Evolutionary conservation across 64 coral and sea anemone genomes (phyloP).

Genomic region (Pocillopora verrucosa): DNA sequence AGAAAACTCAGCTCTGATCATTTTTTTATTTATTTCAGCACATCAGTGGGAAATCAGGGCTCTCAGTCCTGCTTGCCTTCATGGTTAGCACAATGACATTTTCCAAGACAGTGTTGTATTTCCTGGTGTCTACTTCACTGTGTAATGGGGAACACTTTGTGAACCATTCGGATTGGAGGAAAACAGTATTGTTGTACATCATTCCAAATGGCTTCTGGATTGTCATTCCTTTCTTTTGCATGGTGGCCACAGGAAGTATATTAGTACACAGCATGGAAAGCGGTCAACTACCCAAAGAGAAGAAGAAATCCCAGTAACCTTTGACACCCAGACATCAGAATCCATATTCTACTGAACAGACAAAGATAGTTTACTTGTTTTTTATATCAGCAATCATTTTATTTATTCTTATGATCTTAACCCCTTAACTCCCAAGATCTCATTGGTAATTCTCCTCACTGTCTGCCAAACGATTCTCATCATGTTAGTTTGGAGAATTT

Average conservation of each 20-base stretch:
- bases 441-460: too few species aligned
- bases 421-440: too few species aligned
- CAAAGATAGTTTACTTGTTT: too few species aligned
- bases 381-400: too few species aligned
- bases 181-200: constrained; percentile 28
- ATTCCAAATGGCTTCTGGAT: constrained; percentile 70
- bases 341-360: too few species aligned
- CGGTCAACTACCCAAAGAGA: neutral
- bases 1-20: neutral
- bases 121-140: constrained; percentile 31
- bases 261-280: neutral
- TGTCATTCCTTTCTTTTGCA: constrained; percentile 46
- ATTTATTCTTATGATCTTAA: too few species aligned
- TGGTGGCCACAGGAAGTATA: constrained; percentile 33
- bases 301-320: neutral
- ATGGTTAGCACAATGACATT: constrained; percentile 72
- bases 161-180: neutral
- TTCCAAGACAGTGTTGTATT: constrained; percentile 60
- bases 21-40: neutral
- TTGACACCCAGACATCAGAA: too few species aligned
- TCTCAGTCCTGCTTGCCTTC: constrained; percentile 12
- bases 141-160: constrained; percentile 46
- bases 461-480: too few species aligned
- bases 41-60: neutral
- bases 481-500: too few species aligned